phyloP scores from a whole-genome alignment of 2,113 vertebrate genomes.

The Hydrochoerus hydrochaeris region DNA sequence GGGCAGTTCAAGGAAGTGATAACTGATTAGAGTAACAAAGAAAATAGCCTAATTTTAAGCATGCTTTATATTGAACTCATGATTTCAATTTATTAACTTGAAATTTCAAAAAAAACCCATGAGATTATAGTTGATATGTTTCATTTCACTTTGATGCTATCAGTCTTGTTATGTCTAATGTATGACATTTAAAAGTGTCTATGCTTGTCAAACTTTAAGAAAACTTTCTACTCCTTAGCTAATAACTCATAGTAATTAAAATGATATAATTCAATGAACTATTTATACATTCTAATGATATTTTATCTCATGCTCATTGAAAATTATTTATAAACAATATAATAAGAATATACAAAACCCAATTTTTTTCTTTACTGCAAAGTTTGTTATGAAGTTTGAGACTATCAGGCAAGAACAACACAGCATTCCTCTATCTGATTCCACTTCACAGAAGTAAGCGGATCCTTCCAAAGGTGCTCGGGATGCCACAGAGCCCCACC shows the following conservation, averaged over 20 bases:
- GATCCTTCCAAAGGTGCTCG: no score
- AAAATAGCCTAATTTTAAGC: not conserved
- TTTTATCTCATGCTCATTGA: not conserved
- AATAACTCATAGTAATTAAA: not conserved
- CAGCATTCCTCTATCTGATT: not conserved
- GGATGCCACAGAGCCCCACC: not conserved
- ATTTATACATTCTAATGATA: not conserved
- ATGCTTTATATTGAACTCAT: not conserved
- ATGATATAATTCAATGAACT: not conserved
- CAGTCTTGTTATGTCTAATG: not conserved
- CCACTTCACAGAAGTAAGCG: not conserved
- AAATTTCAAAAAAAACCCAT: constrained; percentile 6
- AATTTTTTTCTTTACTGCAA: not conserved
- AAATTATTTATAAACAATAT: not conserved
- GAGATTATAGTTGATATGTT: not conserved
- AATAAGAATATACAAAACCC: not conserved
- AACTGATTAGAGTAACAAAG: not conserved
- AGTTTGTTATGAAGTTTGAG: constrained; percentile 16
- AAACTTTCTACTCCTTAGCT: not conserved
- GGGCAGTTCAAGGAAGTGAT: not conserved
- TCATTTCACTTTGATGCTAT: not conserved
- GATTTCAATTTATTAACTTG: not conserved
- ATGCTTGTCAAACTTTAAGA: not conserved
- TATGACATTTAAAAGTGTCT: not conserved
- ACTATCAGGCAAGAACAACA: not conserved